Conservation (phyloP, 2,888 invertebrate species). For the Cerastis rubricosa region DNA sequence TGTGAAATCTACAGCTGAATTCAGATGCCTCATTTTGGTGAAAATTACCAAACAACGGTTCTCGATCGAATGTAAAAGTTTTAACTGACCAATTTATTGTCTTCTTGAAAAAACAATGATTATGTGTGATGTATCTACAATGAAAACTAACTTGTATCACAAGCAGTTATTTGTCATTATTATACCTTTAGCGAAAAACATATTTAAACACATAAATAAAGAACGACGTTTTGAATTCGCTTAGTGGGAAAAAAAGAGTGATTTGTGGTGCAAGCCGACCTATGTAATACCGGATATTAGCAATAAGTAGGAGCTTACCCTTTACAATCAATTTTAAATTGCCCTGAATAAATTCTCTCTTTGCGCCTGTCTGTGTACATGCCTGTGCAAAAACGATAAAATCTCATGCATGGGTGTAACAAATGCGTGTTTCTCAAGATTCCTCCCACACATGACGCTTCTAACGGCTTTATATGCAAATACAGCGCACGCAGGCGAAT, state of each 20-base stretch:
- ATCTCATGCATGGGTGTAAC: background rate
- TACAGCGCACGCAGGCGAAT: background rate
- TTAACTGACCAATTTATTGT: background rate
- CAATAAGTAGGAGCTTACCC: background rate
- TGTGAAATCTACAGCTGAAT: slow-evolving; percentile 47
- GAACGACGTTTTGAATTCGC: background rate
- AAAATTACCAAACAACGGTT: slow-evolving; percentile 49
- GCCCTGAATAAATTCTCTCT: background rate
- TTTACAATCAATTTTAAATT: background rate
- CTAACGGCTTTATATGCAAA: slow-evolving; percentile 14
- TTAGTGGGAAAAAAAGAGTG: background rate
- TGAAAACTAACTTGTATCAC: background rate
- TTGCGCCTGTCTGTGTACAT: background rate
- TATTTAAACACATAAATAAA: background rate
- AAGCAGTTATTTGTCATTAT: background rate
- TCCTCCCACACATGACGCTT: background rate
- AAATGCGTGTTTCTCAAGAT: slow-evolving; percentile 6
- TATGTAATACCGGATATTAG: background rate
- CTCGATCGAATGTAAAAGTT: slow-evolving; percentile 32
- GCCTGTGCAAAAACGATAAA: background rate
- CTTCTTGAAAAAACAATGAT: background rate
- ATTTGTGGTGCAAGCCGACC: background rate
- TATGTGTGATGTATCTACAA: background rate
- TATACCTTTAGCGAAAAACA: background rate
- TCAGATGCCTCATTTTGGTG: slow-evolving; percentile 47